Conservation (phyloP, 2,113 vertebrate genomes). For the Brachyhypopomus gauderio region DNA sequence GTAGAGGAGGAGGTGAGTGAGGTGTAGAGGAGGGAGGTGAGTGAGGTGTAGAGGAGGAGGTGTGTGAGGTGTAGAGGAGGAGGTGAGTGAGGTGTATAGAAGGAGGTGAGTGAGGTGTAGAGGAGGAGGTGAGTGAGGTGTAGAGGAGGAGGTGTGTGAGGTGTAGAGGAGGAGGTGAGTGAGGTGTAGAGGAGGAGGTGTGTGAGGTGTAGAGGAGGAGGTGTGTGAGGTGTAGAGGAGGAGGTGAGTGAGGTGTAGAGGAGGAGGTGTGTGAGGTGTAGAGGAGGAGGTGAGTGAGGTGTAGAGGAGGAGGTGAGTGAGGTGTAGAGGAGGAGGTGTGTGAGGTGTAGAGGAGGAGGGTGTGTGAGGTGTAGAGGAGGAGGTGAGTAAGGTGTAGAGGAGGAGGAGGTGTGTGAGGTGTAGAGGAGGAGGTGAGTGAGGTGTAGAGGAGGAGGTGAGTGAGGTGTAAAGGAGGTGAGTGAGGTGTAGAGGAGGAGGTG, state of each 20-base stretch:
- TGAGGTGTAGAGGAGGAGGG: not conserved
- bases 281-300: not conserved
- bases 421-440: not conserved
- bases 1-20: not conserved
- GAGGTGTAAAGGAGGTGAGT: not conserved
- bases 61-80: not conserved
- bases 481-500: not conserved
- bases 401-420: not conserved
- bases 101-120: not conserved
- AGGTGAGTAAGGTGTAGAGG: not conserved
- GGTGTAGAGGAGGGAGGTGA: no score
- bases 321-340: not conserved
- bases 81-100: not conserved
- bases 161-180: not conserved
- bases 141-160: not conserved
- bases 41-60: conserved; percentile 1
- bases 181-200: not conserved
- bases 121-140: not conserved
- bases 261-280: not conserved
- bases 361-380: not conserved
- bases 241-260: no score
- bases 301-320: not conserved
- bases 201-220: not conserved
- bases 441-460: not conserved
- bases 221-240: no score